phyloP scores from a whole-genome alignment of 2,888 invertebrate species.

The Hedya salicella region DNA sequence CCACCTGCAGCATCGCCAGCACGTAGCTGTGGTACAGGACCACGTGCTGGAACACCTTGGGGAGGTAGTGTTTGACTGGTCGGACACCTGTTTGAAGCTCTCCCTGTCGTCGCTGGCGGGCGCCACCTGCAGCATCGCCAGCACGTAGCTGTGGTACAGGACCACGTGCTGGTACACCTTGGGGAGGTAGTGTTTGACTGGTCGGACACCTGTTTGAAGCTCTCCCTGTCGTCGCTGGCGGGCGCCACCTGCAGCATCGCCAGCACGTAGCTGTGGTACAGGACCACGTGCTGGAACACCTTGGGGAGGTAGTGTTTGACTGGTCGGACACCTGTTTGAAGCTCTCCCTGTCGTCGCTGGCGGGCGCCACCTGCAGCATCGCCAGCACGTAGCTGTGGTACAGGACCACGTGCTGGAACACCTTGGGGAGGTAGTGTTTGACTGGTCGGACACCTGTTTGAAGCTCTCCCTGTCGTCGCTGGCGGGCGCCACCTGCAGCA shows the following conservation, averaged over 20 bases:
- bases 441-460: too few relatives aligned
- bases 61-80: too few relatives aligned
- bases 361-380: conserved; percentile 89
- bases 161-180: conserved; percentile 73
- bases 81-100: too few relatives aligned
- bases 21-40: conserved; percentile 83
- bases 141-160: conserved; percentile 94
- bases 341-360: conserved; percentile 89
- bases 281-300: too few relatives aligned
- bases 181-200: too few relatives aligned
- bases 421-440: too few relatives aligned
- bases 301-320: too few relatives aligned
- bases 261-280: conserved; percentile 85
- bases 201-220: too few relatives aligned
- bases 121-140: conserved; percentile 89
- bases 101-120: conserved; percentile 91
- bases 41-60: too few relatives aligned
- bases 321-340: too few relatives aligned
- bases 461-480: conserved; percentile 90
- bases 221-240: conserved; percentile 90
- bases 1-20: conserved; percentile 89
- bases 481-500: conserved; percentile 89
- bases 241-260: conserved; percentile 89
- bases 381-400: conserved; percentile 94
- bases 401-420: conserved; percentile 81